Evolutionary conservation across 2,797 vertebrate genomes (phyloP).

Genomic region (Sebastes cheni): DNA sequence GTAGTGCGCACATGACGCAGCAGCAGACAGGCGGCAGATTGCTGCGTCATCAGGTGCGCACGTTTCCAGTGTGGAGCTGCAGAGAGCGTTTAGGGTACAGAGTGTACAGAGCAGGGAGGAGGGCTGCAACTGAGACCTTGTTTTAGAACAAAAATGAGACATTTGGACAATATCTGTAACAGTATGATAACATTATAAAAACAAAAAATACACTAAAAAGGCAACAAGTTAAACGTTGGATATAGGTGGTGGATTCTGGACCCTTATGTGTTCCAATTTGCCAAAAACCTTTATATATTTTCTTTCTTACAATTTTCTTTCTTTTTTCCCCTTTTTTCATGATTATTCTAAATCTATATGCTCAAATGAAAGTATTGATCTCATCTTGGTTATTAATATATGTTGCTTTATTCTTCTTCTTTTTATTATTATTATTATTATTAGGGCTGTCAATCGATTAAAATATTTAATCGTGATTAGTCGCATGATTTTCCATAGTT

Average conservation of each 20-base stretch:
- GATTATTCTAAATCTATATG: background rate
- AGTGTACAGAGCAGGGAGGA: background rate
- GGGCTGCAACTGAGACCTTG: background rate
- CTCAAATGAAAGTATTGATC: background rate
- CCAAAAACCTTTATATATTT: background rate
- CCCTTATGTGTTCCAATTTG: background rate
- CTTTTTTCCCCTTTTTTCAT: background rate
- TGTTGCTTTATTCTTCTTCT: background rate
- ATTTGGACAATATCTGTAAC: background rate
- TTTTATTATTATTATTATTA: no score
- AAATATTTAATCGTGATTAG: no score
- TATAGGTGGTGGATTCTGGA: background rate
- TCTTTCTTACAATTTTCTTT: background rate
- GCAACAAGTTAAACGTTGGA: background rate
- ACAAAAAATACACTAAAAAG: background rate
- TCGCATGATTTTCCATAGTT: no score
- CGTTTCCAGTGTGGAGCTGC: conserved; percentile 5
- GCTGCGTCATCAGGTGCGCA: conserved; percentile 53
- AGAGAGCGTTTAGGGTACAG: background rate
- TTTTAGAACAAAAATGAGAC: background rate
- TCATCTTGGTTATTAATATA: background rate
- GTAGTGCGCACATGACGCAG: conserved; percentile 19
- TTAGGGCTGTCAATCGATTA: no score
- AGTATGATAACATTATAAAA: background rate
- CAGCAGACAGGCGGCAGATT: conserved; percentile 32